Evolutionary conservation across 1,140 invertebrate genomes (phyloP), one percentile per base, ranked within the genome.

Genomic region (Myzus persicae): DNA sequence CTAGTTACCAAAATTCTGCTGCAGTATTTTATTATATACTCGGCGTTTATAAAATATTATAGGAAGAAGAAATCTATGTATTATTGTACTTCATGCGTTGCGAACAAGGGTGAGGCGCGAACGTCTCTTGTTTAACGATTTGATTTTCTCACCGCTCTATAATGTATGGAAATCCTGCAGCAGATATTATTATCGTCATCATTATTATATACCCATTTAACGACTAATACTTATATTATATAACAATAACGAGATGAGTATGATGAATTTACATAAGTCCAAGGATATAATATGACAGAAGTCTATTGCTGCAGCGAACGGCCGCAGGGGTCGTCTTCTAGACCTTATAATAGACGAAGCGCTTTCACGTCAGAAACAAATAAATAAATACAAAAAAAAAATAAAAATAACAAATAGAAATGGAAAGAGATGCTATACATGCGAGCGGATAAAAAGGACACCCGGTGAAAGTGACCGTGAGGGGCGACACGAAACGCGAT

Each of bases 251-350:
- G 36, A 1, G 31, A 89, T 89, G 24, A n/a, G 44, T 9, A 89
- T 54, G 38, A 38, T 4, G 14, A 24, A 92, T 92, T 92, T 92
- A 92, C 91, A 92, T 92, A 76, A 92, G 82, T 46, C 31, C 91
- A 92, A 92, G 91, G 91, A 92, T 92, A 92, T 92, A 76, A 11
- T 48, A 31, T n/a, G 22, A 36, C 44, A 36, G 11, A 4, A 76
- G 31, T 67, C 11, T n/a, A 67, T 38, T 38, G n/a, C 36, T 38
- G 22, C 36, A 26, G n/a, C 42, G 67, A 59, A 24, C 20, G 9
- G 36, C 24, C 14, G 67, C 24, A 22, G 44, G 67, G 91, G 76
- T 92, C 91, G 44, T 91, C 90, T 88, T n/a, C 26, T n/a, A 76
- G 1, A 76, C 59, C 14, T n/a, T 76, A 59, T 59, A 76, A 14